phyloP scores from a whole-genome alignment of 2,888 invertebrate species.

The Gymnoscelis rufifasciata region DNA sequence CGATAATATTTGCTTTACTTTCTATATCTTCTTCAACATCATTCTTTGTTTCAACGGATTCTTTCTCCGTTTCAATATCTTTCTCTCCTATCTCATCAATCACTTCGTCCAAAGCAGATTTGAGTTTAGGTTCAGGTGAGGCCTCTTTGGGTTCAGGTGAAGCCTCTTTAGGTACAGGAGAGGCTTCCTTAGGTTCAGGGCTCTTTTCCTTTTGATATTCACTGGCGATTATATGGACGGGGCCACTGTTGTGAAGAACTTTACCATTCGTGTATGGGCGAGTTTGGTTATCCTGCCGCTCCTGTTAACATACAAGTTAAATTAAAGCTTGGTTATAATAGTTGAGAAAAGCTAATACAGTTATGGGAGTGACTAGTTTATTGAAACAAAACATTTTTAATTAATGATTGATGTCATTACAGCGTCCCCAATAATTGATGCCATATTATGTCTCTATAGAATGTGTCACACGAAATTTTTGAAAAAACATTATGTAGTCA shows the following conservation, averaged over 20 bases:
- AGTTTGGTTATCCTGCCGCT: conserved; percentile 62
- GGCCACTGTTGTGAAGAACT: conserved; percentile 57
- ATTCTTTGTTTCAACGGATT: conserved; percentile 13
- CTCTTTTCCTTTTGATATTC: conserved; percentile 54
- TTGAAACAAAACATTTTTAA: too few species aligned
- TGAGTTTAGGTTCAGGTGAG: conserved; percentile 23
- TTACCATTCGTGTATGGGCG: conserved; percentile 71
- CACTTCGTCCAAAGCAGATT: conserved; percentile 24
- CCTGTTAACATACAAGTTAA: conserved; percentile 36
- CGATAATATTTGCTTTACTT: conserved; percentile 7
- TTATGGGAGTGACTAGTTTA: neutral
- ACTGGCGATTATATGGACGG: conserved; percentile 64
- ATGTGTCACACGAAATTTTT: too few species aligned
- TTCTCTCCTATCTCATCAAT: conserved; percentile 9
- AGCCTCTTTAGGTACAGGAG: conserved; percentile 35
- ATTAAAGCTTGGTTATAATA: too few species aligned
- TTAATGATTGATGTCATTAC: too few species aligned
- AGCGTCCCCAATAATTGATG: too few species aligned
- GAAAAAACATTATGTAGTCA: too few species aligned
- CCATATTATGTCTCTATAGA: too few species aligned
- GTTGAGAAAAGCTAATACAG: neutral
- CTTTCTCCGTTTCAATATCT: conserved; percentile 12
- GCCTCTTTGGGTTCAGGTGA: conserved; percentile 36
- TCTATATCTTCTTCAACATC: conserved; percentile 16
- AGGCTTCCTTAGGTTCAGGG: conserved; percentile 36